phyloP scores from a whole-genome alignment of 2,888 invertebrate genomes.

The Nasonovia ribisnigri region DNA sequence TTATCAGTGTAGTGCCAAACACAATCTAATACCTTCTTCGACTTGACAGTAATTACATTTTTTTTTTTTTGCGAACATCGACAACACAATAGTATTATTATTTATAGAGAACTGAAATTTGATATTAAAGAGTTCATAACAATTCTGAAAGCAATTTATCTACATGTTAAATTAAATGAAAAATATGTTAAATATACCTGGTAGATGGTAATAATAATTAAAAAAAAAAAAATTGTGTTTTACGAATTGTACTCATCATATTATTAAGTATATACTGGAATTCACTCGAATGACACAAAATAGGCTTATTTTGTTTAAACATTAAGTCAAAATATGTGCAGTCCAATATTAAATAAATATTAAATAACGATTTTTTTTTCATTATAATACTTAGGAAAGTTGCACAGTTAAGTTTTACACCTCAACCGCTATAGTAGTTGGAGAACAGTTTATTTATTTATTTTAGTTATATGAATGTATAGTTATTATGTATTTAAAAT shows the following conservation, averaged over 20 bases:
- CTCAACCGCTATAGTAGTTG: not conserved
- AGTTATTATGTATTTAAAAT: not conserved
- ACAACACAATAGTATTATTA: no score
- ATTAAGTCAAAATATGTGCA: not conserved
- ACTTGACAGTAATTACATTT: not conserved
- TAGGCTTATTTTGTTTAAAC: not conserved
- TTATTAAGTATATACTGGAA: not conserved
- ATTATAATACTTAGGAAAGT: not conserved
- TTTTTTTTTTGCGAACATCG: not conserved
- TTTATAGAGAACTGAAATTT: no score
- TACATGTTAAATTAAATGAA: not conserved
- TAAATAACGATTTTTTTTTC: no score
- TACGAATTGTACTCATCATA: not conserved
- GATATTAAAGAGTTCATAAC: no score
- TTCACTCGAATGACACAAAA: not conserved
- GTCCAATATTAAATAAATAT: no score
- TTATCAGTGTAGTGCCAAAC: not conserved
- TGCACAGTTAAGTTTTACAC: not conserved
- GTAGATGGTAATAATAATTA: not conserved
- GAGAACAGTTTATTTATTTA: not conserved
- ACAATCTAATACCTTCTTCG: not conserved
- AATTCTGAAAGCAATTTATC: no score
- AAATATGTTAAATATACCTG: not conserved
- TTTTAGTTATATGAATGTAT: not conserved
- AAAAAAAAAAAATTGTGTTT: not conserved